Percentiles rank a stretch among this genome's conserved stretches.
Conservation (phyloP, 1,140 invertebrate genomes). For the Drosophila busckii region DNA sequence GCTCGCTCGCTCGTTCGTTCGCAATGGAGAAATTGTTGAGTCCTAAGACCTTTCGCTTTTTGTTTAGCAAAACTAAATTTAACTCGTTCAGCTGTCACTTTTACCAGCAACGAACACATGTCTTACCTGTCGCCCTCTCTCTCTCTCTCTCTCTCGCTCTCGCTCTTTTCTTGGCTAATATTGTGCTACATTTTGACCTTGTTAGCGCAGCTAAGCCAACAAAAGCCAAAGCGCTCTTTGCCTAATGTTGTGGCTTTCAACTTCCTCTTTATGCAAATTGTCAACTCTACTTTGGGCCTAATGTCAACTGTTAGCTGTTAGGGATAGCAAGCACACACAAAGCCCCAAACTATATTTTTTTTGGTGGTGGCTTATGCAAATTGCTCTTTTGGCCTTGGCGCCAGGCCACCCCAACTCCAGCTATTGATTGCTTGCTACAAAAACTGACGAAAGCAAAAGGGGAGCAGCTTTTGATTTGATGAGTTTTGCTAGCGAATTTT, state of each 20-base stretch:
- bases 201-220: slow-evolving; percentile 8
- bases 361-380: slow-evolving; percentile 34
- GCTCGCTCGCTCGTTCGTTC: not conserved
- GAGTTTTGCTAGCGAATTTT: too few relatives aligned
- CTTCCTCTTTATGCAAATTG: slow-evolving; percentile 10
- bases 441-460: too few relatives aligned
- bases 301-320: too few relatives aligned
- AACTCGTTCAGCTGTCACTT: slow-evolving; percentile 29
- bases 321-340: too few relatives aligned
- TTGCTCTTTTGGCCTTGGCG: slow-evolving; percentile 10
- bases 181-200: slow-evolving; percentile 33
- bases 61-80: slow-evolving; percentile 15
- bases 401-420: too few relatives aligned
- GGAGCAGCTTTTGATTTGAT: too few relatives aligned
- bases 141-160: not conserved
- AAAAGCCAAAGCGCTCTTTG: not conserved
- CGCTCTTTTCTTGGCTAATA: slow-evolving; percentile 28
- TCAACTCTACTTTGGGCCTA: slow-evolving; percentile 2
- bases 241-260: slow-evolving; percentile 3
- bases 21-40: not conserved
- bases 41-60: slow-evolving; percentile 21
- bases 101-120: too few relatives aligned
- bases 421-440: too few relatives aligned
- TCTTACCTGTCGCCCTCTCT: too few relatives aligned
- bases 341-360: not conserved